These are phyloP conservation scores for Drosophila neonasuta DNA, from an alignment of 2,888 invertebrate species.

Conservation along the genomic window DNA sequence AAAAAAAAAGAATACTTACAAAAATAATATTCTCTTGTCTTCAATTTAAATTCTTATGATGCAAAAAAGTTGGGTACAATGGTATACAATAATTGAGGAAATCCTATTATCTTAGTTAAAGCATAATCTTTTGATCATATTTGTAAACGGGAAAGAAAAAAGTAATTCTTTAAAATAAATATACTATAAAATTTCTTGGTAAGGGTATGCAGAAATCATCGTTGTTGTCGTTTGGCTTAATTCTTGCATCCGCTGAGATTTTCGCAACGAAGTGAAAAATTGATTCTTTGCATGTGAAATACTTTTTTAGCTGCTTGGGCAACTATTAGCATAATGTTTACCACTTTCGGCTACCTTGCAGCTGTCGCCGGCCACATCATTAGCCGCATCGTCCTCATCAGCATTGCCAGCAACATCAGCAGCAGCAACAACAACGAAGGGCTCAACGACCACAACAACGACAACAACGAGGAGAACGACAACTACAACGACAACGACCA, in stretches of 20 bases:
- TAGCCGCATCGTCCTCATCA: slow-evolving; percentile 70
- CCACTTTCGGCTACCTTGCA: slow-evolving; percentile 68
- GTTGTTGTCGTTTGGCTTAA: neutral
- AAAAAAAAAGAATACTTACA: no score
- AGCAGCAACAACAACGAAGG: slow-evolving; percentile 58
- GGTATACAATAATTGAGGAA: neutral
- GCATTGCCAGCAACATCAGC: slow-evolving; percentile 49
- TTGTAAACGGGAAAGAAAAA: neutral
- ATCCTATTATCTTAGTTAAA: neutral
- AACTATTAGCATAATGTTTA: slow-evolving; percentile 75
- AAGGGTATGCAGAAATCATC: slow-evolving; percentile 31
- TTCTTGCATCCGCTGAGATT: slow-evolving; percentile 54
- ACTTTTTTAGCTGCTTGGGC: slow-evolving; percentile 55
- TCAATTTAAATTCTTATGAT: neutral
- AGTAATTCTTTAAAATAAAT: neutral
- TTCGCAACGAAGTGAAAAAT: slow-evolving; percentile 77
- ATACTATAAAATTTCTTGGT: neutral
- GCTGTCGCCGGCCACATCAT: slow-evolving; percentile 76
- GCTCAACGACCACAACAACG: slow-evolving; percentile 56
- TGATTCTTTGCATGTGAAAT: slow-evolving; percentile 77
- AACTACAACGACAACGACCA: slow-evolving; percentile 56
- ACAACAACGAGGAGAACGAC: slow-evolving; percentile 60
- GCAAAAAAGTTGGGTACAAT: neutral
- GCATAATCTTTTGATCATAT: neutral
- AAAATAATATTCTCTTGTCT: neutral